Evolutionary conservation across 2,797 vertebrate genomes (phyloP).

Genomic region (Schizothorax lantsangensis): DNA sequence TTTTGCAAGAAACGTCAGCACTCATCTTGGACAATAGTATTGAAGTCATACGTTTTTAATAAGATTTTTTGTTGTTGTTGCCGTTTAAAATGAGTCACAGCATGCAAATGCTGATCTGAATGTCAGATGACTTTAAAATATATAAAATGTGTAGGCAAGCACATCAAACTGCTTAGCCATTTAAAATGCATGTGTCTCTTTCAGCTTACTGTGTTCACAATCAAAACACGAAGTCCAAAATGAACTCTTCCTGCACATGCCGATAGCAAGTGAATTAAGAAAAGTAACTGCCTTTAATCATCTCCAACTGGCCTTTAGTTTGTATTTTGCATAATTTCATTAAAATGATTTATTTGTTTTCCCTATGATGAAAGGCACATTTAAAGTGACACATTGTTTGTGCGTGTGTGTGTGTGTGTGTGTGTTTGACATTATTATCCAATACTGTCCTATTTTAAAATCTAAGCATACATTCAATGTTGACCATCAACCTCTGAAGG

Average conservation of each 20-base stretch:
- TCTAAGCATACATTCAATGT: neutral
- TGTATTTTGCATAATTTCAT: neutral
- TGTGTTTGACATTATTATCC: neutral
- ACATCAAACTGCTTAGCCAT: constrained; percentile 42
- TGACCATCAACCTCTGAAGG: neutral
- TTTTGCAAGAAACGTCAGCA: constrained; percentile 66
- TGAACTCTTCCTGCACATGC: neutral
- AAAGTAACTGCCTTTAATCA: neutral
- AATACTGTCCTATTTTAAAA: neutral
- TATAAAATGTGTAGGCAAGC: constrained; percentile 20
- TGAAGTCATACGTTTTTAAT: constrained; percentile 59
- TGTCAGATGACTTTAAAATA: constrained; percentile 40
- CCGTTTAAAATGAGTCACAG: constrained; percentile 38
- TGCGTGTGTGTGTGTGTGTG: neutral
- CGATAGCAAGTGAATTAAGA: neutral
- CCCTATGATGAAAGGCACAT: neutral
- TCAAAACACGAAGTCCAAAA: neutral
- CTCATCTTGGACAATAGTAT: constrained; percentile 65
- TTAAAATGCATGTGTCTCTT: constrained; percentile 34
- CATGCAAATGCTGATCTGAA: constrained; percentile 47
- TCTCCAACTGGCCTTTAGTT: neutral
- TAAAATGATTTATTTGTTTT: neutral
- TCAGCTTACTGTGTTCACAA: constrained; percentile 10
- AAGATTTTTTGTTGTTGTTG: constrained; percentile 45
- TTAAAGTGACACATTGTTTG: neutral